Conservation (phyloP, 2,888 invertebrate genomes). For the Eugnorisma glareosa region DNA sequence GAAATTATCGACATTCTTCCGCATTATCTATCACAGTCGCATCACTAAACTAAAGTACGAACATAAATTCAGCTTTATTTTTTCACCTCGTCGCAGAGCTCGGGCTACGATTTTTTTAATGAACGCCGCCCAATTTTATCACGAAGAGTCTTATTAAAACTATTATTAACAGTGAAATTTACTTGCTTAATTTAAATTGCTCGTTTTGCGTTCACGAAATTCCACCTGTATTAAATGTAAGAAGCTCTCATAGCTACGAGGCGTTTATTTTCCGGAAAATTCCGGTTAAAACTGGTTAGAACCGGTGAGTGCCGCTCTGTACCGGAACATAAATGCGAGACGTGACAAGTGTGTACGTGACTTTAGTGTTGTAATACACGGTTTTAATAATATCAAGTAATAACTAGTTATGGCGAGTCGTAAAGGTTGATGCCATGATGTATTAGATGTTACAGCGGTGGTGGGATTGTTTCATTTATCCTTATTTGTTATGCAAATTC, state of each 20-base stretch:
- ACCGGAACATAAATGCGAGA: conserved; percentile 64
- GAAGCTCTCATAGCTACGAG: conserved; percentile 68
- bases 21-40: conserved; percentile 18
- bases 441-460: conserved; percentile 31
- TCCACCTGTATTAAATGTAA: conserved; percentile 67
- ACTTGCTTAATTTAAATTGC: conserved; percentile 69
- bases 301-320: conserved; percentile 61
- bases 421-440: conserved; percentile 51
- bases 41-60: conserved; percentile 28
- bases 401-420: conserved; percentile 49
- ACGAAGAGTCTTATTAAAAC: conserved; percentile 62
- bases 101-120: conserved; percentile 40
- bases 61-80: conserved; percentile 47
- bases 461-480: background rate
- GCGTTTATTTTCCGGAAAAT: conserved; percentile 74
- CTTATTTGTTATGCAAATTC: conserved; percentile 8
- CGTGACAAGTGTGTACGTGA: conserved; percentile 75
- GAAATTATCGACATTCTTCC: conserved; percentile 10
- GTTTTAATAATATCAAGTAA: conserved; percentile 58
- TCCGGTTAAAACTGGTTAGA: conserved; percentile 60
- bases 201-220: conserved; percentile 62
- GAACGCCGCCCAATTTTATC: conserved; percentile 43
- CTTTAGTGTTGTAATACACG: conserved; percentile 56
- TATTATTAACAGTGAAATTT: conserved; percentile 64
- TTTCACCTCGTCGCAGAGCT: conserved; percentile 5